Evolutionary conservation across 2,113 vertebrate species (phyloP).

Genomic region (Ptilonorhynchus violaceus): DNA sequence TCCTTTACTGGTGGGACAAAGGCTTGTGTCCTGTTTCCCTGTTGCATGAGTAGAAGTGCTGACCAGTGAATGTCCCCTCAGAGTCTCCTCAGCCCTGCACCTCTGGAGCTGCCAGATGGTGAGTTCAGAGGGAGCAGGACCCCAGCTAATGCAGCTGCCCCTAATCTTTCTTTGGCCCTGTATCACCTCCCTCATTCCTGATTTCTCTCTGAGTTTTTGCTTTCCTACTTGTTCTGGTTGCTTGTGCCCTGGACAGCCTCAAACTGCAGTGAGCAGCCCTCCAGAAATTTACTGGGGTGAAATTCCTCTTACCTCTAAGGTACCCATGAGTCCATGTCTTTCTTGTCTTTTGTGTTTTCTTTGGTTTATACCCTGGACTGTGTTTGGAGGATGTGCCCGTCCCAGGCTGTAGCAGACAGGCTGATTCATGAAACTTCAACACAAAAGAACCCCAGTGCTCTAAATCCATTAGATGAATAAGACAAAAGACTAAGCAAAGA

Average conservation of each 20-base stretch:
- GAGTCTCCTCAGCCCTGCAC: rapidly evolving
- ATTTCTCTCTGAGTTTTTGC: background rate
- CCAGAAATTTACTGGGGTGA: background rate
- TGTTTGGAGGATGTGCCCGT: background rate
- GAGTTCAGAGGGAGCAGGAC: background rate
- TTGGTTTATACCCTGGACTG: background rate
- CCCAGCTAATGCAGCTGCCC: background rate
- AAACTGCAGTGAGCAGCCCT: background rate
- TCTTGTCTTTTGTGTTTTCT: background rate
- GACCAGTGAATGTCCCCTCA: background rate
- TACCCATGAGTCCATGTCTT: background rate
- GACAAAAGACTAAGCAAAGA: constrained; percentile 39
- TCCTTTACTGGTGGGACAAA: background rate
- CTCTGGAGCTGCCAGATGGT: background rate
- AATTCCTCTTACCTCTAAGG: background rate
- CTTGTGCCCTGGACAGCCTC: background rate
- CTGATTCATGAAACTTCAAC: constrained; percentile 32
- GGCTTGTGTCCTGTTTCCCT: background rate
- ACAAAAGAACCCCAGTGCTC: constrained; percentile 17
- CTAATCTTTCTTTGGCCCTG: background rate
- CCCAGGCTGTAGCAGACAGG: background rate
- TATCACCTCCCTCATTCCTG: background rate
- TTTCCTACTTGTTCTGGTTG: background rate
- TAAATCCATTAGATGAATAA: constrained; percentile 41
- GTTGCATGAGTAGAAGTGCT: background rate